These are phyloP conservation scores for Syrrhaptes paradoxus DNA, from an alignment of 2,113 vertebrate genomes.

Conservation along the genomic window DNA sequence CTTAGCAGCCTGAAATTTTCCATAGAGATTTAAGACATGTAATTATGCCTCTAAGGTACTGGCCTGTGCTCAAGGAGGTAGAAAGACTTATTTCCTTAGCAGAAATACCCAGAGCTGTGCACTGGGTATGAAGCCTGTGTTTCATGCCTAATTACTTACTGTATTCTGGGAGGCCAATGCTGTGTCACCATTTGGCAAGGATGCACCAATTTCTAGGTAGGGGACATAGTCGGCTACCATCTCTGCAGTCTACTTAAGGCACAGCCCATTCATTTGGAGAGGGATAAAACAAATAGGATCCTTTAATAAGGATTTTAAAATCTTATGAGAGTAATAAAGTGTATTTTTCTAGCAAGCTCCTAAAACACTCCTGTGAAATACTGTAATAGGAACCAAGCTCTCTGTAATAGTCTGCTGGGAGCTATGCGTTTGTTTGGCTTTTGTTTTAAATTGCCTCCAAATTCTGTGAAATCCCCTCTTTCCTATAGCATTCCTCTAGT, in stretches of 20 bases:
- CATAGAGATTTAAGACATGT: background rate
- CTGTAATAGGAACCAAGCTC: background rate
- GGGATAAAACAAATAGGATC: conserved; percentile 1
- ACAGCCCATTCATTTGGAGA: background rate
- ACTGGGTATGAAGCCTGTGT: background rate
- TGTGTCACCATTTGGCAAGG: background rate
- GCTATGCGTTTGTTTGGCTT: background rate
- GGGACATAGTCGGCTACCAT: background rate
- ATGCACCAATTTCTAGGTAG: background rate
- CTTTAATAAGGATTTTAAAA: conserved; percentile 14
- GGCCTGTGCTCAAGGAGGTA: background rate
- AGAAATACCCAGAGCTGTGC: background rate
- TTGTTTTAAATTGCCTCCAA: background rate
- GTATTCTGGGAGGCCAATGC: background rate
- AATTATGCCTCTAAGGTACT: background rate
- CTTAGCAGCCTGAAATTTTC: background rate
- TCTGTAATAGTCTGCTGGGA: background rate
- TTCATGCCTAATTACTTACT: background rate
- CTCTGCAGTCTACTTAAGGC: background rate
- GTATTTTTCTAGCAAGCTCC: conserved; percentile 1
- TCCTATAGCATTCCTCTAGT: background rate
- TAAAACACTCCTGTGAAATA: background rate
- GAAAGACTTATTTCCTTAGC: background rate
- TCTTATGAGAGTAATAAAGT: background rate
- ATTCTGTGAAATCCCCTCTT: background rate